These are phyloP conservation scores for Malacoctenus gilli DNA, from an alignment of 2,797 vertebrate species.

Conservation along the genomic window DNA sequence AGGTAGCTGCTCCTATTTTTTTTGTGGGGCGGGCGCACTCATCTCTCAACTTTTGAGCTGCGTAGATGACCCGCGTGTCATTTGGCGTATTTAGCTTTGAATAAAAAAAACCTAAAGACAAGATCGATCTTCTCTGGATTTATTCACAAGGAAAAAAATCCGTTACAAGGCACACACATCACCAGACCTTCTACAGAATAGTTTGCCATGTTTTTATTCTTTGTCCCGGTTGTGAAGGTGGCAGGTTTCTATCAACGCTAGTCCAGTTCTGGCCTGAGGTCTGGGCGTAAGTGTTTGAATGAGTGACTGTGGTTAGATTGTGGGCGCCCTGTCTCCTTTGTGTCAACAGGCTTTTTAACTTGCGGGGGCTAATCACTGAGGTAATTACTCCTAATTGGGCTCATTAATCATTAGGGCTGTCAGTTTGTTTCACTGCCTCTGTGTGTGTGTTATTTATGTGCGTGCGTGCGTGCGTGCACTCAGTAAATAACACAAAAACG, in stretches of 20 bases:
- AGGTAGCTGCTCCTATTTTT: too few relatives aligned
- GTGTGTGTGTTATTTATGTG: slow-evolving; percentile 10
- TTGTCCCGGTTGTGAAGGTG: not conserved
- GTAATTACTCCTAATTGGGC: slow-evolving; percentile 72
- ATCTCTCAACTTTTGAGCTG: too few relatives aligned
- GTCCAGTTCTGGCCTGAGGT: slow-evolving; percentile 4
- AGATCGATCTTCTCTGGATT: too few relatives aligned
- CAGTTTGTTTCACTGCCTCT: slow-evolving; percentile 42
- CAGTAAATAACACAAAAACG: slow-evolving; percentile 4
- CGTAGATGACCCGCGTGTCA: too few relatives aligned
- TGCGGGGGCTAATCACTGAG: slow-evolving; percentile 61
- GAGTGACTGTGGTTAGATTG: slow-evolving; percentile 21
- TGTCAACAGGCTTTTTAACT: slow-evolving; percentile 60
- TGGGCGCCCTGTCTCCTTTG: slow-evolving; percentile 41
- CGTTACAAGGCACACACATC: too few relatives aligned
- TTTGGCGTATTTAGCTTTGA: too few relatives aligned
- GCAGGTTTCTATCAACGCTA: slow-evolving; percentile 22
- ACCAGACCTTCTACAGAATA: too few relatives aligned
- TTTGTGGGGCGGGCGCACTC: too few relatives aligned
- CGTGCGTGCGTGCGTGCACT: slow-evolving; percentile 14
- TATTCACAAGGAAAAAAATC: too few relatives aligned
- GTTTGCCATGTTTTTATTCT: not conserved
- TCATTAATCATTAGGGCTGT: slow-evolving; percentile 75
- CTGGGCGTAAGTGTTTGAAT: slow-evolving; percentile 5
- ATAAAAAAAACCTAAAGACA: too few relatives aligned